phyloP scores from a whole-genome alignment of 1,140 invertebrate species.

The Tribolium madens region DNA sequence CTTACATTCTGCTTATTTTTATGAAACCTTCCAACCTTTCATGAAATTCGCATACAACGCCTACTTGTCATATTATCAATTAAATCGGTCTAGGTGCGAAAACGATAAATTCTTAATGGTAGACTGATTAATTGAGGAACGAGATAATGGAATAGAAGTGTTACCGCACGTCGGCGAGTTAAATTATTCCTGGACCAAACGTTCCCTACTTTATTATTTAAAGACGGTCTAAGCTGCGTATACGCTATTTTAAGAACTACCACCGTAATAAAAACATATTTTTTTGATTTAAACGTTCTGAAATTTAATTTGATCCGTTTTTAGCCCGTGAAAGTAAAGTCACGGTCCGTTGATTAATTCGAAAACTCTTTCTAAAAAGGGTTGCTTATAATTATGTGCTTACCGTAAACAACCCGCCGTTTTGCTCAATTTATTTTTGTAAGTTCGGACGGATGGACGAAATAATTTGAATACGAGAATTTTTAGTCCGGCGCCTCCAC shows the following conservation, averaged over 20 bases:
- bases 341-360: slow-evolving; percentile 23
- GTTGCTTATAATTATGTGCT: slow-evolving; percentile 15
- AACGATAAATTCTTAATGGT: slow-evolving; percentile 17
- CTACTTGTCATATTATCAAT: slow-evolving; percentile 15
- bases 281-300: background rate
- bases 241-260: background rate
- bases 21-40: background rate
- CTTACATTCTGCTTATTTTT: too few relatives aligned
- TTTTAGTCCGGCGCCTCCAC: slow-evolving; percentile 3
- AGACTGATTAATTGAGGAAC: slow-evolving; percentile 15
- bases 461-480: background rate
- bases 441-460: background rate
- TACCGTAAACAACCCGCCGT: slow-evolving; percentile 7
- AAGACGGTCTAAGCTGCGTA: background rate
- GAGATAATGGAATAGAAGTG: slow-evolving; percentile 37
- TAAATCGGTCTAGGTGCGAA: slow-evolving; percentile 16
- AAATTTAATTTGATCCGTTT: background rate
- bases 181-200: background rate
- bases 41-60: slow-evolving; percentile 3
- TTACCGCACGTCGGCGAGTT: slow-evolving; percentile 1
- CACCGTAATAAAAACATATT: too few relatives aligned
- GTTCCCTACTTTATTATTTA: slow-evolving; percentile 7
- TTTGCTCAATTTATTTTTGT: slow-evolving; percentile 19
- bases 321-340: background rate
- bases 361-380: slow-evolving; percentile 15